Percentiles rank a stretch among this genome's conserved stretches.
phyloP scores from a whole-genome alignment of 2,888 invertebrate species.

The Myopa tessellatipennis region DNA sequence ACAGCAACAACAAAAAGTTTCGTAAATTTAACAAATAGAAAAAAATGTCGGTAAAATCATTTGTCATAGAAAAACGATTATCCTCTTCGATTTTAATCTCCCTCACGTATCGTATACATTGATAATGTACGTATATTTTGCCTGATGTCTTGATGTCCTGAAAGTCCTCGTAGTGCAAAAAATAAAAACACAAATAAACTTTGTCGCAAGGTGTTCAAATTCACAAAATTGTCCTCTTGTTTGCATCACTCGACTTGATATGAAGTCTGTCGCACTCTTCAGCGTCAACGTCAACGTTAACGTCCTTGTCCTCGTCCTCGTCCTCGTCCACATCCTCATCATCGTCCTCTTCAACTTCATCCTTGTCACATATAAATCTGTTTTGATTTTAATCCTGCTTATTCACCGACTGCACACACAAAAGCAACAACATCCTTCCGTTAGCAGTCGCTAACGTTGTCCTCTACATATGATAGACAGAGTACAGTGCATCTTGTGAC shows the following conservation, averaged over 20 bases:
- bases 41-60: conserved; percentile 22
- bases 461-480: conserved; percentile 8
- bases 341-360: conserved; percentile 7
- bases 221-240: conserved; percentile 27
- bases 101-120: background rate
- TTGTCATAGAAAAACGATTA: conserved; percentile 42
- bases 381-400: conserved; percentile 54
- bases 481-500: conserved; percentile 8
- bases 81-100: conserved; percentile 35
- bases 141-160: background rate
- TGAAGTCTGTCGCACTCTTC: background rate
- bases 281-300: background rate
- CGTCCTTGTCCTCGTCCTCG: conserved; percentile 17
- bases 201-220: conserved; percentile 39
- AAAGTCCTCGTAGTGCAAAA: conserved; percentile 4
- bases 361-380: conserved; percentile 42
- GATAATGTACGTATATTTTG: too few relatives aligned
- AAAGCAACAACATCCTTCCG: conserved; percentile 16
- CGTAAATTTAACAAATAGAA: background rate
- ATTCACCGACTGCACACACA: conserved; percentile 52
- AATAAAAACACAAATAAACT: conserved; percentile 16
- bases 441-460: background rate
- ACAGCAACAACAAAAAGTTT: background rate
- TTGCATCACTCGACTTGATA: conserved; percentile 4
- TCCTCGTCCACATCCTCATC: background rate